Base-by-base conservation (phyloP, 2,888 invertebrate species). In the Piscicola geometra region DNA sequence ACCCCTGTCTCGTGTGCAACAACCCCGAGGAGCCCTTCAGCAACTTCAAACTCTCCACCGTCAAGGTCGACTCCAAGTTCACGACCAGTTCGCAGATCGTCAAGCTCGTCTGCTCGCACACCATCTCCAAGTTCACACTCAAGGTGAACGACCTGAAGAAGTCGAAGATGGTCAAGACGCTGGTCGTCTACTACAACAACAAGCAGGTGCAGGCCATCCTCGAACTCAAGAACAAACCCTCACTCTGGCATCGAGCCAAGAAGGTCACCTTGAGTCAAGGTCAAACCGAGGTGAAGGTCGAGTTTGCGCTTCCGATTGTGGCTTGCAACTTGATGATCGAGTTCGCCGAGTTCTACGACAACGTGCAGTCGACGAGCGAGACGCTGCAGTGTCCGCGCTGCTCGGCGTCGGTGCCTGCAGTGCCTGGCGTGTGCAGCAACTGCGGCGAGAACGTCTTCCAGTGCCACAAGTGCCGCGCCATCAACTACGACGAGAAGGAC, bases 371-470 rank as follows among this genome's bases (percentile, higher is more conserved):
- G 0, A 93, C 93, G 0, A 92, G 93, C 80, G 96, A 97, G 86
- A 96, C 94, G 0, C 87, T 96, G 30, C 95, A 96, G 85, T 96
- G 96, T 83, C 96, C 96, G 0, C 89, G 97, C 33, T 99, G 98
- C 85, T 94, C 94, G 77, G 94, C 96, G 33, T 93, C 94, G 0
- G 98, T 99, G 0, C 94, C 96, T 0, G 93, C 98, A 0, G 95
- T 95, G 85, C 97, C 98, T 0, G 98, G 98, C 0, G 95, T 98
- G 0, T 98, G 98, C 84, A 92, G 91, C 0, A 95, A 94, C 85
- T 95, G 95, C 83, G 97, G 98, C 0, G 98, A 99, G 85, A 98
- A 98, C 85, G 98, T 98, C 0, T 98, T 94, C 88, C 99, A 99
- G 83, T 99, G 98, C 83, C 96, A 97, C 87, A 98, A 98, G 87